phyloP scores from a whole-genome alignment of 2,797 vertebrate genomes.

The Harpagifer antarcticus region DNA sequence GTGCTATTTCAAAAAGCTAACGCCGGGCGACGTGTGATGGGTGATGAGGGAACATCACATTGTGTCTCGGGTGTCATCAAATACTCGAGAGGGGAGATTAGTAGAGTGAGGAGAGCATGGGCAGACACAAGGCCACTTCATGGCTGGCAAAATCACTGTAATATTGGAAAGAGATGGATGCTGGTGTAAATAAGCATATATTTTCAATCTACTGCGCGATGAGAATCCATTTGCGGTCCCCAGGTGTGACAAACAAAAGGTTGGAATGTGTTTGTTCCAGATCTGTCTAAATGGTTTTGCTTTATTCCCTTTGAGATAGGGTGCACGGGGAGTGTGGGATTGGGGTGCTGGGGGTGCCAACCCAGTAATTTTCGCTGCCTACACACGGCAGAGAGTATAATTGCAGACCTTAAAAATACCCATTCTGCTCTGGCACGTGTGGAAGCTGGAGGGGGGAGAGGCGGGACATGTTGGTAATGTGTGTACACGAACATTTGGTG shows the following conservation, averaged over 20 bases:
- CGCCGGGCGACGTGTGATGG: conserved; percentile 45
- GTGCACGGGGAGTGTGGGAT: conserved; percentile 64
- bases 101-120: conserved; percentile 53
- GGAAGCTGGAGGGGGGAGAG: conserved; percentile 44
- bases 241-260: conserved; percentile 84
- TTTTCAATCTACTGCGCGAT: conserved; percentile 80
- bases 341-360: conserved; percentile 76
- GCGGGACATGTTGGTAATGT: conserved; percentile 46
- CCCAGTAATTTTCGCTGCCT: conserved; percentile 76
- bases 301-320: conserved; percentile 74
- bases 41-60: conserved; percentile 65
- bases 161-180: conserved; percentile 59
- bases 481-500: conserved; percentile 49
- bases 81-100: conserved; percentile 59
- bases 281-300: conserved; percentile 78
- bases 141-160: conserved; percentile 55
- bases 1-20: conserved; percentile 62
- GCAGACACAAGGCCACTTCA: conserved; percentile 61
- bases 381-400: conserved; percentile 78
- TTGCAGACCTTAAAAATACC: conserved; percentile 79
- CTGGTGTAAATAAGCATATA: conserved; percentile 79
- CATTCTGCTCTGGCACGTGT: conserved; percentile 74
- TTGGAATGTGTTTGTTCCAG: conserved; percentile 76
- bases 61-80: conserved; percentile 62
- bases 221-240: conserved; percentile 80